phyloP scores from a whole-genome alignment of 2,888 invertebrate genomes.

The Ryuthela nishihirai region DNA sequence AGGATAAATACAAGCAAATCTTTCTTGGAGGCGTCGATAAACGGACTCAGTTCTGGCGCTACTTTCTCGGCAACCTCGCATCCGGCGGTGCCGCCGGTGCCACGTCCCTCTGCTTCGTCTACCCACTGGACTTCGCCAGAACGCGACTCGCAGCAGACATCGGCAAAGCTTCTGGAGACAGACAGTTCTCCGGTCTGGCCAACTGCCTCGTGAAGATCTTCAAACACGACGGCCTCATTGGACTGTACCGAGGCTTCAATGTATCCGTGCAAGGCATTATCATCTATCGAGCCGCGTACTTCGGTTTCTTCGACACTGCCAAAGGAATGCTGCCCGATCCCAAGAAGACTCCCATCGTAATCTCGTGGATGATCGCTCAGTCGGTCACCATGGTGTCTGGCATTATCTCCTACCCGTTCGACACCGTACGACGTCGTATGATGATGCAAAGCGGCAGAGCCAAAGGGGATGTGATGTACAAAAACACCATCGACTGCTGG shows the following conservation, averaged over 20 bases:
- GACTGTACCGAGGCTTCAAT: slow-evolving; percentile 55
- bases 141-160: slow-evolving; percentile 50
- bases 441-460: slow-evolving; percentile 59
- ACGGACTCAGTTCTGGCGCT: slow-evolving; percentile 53
- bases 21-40: slow-evolving; percentile 53
- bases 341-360: slow-evolving; percentile 50
- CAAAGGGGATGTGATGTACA: slow-evolving; percentile 51
- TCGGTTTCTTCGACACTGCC: slow-evolving; percentile 56
- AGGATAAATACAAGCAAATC: slow-evolving; percentile 81
- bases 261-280: slow-evolving; percentile 56
- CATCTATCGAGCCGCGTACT: slow-evolving; percentile 56
- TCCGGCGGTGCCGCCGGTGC: slow-evolving; percentile 54
- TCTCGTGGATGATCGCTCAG: slow-evolving; percentile 51
- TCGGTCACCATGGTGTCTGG: slow-evolving; percentile 53
- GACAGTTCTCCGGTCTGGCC: slow-evolving; percentile 57
- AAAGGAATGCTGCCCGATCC: slow-evolving; percentile 51
- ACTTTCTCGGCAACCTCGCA: slow-evolving; percentile 51
- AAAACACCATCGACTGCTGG: slow-evolving; percentile 54
- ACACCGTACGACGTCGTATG: slow-evolving; percentile 59
- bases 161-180: slow-evolving; percentile 47
- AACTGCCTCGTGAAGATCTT: slow-evolving; percentile 54
- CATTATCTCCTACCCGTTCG: slow-evolving; percentile 59
- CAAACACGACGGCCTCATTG: slow-evolving; percentile 54
- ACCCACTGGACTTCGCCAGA: slow-evolving; percentile 53
- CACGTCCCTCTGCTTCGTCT: slow-evolving; percentile 53